Conservation (phyloP, 2,888 invertebrate species). For the Pycnomerus fuliginosus region DNA sequence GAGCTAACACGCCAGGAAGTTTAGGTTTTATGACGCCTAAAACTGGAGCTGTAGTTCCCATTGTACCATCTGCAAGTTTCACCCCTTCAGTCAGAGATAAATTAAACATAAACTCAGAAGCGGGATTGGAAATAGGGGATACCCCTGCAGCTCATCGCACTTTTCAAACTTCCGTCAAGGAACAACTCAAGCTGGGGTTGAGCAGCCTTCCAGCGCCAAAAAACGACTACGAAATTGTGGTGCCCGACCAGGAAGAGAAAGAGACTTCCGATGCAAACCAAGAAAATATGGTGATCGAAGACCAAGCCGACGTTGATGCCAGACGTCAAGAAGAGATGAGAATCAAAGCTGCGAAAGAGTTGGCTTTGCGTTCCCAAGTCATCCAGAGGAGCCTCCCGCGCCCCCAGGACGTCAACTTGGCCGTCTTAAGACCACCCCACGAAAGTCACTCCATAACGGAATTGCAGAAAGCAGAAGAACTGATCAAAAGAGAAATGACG, state of each 20-base stretch:
- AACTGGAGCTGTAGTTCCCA: constrained; percentile 54
- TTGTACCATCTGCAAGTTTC: constrained; percentile 30
- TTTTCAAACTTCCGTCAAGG: constrained; percentile 69
- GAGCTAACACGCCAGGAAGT: constrained; percentile 58
- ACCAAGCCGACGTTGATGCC: constrained; percentile 84
- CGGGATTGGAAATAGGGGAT: constrained; percentile 67
- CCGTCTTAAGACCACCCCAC: constrained; percentile 74
- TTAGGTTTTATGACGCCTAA: constrained; percentile 62
- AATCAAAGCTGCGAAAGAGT: constrained; percentile 66
- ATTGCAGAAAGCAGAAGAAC: constrained; percentile 92
- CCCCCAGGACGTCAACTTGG: constrained; percentile 81
- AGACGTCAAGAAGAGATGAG: constrained; percentile 67
- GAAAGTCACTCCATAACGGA: constrained; percentile 78
- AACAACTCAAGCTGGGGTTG: constrained; percentile 75
- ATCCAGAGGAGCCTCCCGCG: constrained; percentile 85
- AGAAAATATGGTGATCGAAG: constrained; percentile 59
- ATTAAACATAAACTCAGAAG: constrained; percentile 91
- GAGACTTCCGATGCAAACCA: constrained; percentile 48
- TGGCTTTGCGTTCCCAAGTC: constrained; percentile 78
- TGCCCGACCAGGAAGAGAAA: constrained; percentile 78
- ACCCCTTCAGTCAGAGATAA: constrained; percentile 86
- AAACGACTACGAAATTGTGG: constrained; percentile 98
- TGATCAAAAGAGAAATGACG: constrained; percentile 95
- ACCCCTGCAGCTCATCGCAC: constrained; percentile 69
- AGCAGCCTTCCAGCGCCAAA: constrained; percentile 84